Conservation (phyloP, 1,140 invertebrate species). For the Sarcophaga bullata region DNA sequence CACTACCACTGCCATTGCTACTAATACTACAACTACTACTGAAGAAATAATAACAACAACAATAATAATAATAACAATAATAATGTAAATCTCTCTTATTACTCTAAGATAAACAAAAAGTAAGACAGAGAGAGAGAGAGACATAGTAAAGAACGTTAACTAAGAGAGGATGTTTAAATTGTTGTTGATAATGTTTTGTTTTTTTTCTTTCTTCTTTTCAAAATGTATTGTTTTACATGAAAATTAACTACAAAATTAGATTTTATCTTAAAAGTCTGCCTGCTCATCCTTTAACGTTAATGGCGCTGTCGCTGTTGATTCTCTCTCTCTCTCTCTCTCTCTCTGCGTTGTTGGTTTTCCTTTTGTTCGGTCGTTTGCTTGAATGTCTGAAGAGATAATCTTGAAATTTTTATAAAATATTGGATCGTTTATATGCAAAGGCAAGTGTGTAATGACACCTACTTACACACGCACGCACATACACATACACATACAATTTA, state of each 20-base stretch:
- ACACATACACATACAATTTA: too few relatives aligned
- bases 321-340: too few relatives aligned
- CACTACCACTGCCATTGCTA: not conserved
- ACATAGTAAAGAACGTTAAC: not conserved
- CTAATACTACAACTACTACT: not conserved
- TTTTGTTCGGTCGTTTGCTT: not conserved
- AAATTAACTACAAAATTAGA: slow-evolving; percentile 40
- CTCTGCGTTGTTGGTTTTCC: too few relatives aligned
- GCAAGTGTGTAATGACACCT: too few relatives aligned
- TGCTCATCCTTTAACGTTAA: not conserved
- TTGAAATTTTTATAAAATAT: slow-evolving; percentile 24
- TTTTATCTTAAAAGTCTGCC: slow-evolving; percentile 19
- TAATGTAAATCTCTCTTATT: slow-evolving; percentile 25
- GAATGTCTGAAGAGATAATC: slow-evolving; percentile 27
- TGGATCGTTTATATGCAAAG: not conserved
- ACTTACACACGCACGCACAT: too few relatives aligned
- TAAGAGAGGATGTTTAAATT: not conserved
- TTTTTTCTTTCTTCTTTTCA: not conserved
- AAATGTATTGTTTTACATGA: slow-evolving; percentile 39
- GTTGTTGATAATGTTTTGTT: not conserved
- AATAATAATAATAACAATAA: slow-evolving; percentile 20
- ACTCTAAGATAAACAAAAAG: not conserved
- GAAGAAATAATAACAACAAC: not conserved
- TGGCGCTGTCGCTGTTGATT: too few relatives aligned
- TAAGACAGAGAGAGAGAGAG: not conserved